Conservation (phyloP, 2,113 vertebrate species). For the Pluvialis apricaria region DNA sequence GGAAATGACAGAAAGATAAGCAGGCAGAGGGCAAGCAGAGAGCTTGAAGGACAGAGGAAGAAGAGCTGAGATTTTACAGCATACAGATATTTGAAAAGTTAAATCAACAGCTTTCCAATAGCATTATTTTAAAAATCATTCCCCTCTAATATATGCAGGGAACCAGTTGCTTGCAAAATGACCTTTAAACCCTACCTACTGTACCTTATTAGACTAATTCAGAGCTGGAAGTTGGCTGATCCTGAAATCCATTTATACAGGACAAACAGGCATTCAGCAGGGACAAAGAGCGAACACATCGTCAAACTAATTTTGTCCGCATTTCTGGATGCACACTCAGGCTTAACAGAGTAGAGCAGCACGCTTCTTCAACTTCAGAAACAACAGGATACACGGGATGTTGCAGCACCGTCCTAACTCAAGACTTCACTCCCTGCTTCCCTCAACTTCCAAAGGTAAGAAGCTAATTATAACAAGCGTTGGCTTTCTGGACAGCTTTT, state of each 20-base stretch:
- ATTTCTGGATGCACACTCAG: background rate
- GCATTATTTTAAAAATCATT: constrained; percentile 2
- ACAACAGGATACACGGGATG: background rate
- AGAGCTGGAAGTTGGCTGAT: constrained; percentile 16
- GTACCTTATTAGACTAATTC: constrained; percentile 18
- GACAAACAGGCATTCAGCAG: constrained; percentile 24
- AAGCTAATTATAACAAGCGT: background rate
- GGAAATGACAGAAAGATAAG: constrained; percentile 56
- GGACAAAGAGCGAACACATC: background rate
- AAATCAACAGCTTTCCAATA: constrained; percentile 22
- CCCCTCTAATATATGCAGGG: background rate
- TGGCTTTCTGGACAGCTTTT: background rate
- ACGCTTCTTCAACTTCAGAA: background rate
- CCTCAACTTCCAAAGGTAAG: background rate
- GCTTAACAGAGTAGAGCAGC: background rate
- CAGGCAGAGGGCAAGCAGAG: constrained; percentile 21
- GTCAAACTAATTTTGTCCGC: constrained; percentile 19
- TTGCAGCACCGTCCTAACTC: background rate
- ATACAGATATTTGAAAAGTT: background rate
- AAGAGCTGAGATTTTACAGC: background rate
- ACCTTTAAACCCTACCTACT: constrained; percentile 1
- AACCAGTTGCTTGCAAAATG: constrained; percentile 22
- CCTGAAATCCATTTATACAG: constrained; percentile 18
- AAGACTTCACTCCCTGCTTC: background rate
- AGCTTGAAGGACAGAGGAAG: constrained; percentile 48